Evolutionary conservation across 1,140 invertebrate genomes (phyloP), one percentile per base, ranked within the genome.

Genomic region (Bombus huntii): DNA sequence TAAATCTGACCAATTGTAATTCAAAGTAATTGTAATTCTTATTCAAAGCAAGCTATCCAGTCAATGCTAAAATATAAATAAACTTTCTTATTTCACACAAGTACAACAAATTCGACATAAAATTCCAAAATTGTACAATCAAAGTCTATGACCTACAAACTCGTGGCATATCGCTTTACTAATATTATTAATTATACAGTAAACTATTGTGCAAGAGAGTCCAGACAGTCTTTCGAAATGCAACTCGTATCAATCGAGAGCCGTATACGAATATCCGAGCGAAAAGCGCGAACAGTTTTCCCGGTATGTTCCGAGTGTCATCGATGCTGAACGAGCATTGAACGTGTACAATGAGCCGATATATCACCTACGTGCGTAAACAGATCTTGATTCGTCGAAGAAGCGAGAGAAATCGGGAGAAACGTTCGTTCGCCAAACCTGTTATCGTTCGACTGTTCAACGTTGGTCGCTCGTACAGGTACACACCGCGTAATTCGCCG

Each of bases 361-460:
- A 66, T 31, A 34, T 66, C 65, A 66, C 2, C 15, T 10, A 31
- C 31, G 13, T 66, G n/a, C 15, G 65, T 34, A 34, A 66, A 31
- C 15, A 18, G 65, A 66, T 31, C 65, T 66, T 3, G 3, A 42
- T 25, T 42, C 70, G 22, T 15, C 31, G 28, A n/a, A 66, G 31
- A 34, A 13, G 22, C 37, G 78, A 42, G 84, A 42, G 79, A 76
- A 62, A 86, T 57, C 57, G 65, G 22, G 71, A 47, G 57, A 47
- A 39, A 42, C 28, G 28, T 53, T 53, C 47, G 25, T 28, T 25
- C 25, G 18, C 42, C 6, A 65, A 53, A 47, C 34, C 31, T 47
- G 39, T 47, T 42, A 68, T 68, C 57, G 66, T 34, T 39, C 81
- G 25, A 18, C 1, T 5, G 18, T 22, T 77, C 74, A 3, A 53